phyloP scores from a whole-genome alignment of 2,797 vertebrate species.

The Phoeniculus purpureus region DNA sequence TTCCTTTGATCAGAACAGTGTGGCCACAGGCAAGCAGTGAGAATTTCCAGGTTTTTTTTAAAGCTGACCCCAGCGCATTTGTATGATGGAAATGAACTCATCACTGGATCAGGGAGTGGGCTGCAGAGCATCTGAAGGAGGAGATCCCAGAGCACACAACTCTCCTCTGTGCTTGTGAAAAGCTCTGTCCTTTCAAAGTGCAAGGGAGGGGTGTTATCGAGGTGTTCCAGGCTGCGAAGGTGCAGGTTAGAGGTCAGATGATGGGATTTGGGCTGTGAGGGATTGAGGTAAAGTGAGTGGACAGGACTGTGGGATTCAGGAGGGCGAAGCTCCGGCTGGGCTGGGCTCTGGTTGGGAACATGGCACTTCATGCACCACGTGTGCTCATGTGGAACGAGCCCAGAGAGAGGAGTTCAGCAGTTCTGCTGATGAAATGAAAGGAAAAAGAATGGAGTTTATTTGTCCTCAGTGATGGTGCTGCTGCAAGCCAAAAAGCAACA shows the following conservation, averaged over 20 bases:
- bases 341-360: not conserved
- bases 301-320: not conserved
- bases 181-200: not conserved
- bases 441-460: not conserved
- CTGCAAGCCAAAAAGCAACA: not conserved
- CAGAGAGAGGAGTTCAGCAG: not conserved
- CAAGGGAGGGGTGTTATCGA: not conserved
- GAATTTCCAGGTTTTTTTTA: not conserved
- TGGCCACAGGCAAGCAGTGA: not conserved
- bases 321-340: not conserved
- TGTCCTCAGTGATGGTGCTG: not conserved
- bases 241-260: fast-evolving
- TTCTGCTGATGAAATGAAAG: not conserved
- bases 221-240: too few species aligned
- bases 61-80: not conserved
- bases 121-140: not conserved
- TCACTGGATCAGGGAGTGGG: not conserved
- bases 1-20: not conserved
- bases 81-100: not conserved
- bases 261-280: not conserved
- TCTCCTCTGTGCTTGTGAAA: too few species aligned
- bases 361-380: too few species aligned
- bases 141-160: not conserved
- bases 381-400: not conserved
- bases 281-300: not conserved